phyloP scores from a whole-genome alignment of 2,797 vertebrate species.

The Hozukius guyotensis region DNA sequence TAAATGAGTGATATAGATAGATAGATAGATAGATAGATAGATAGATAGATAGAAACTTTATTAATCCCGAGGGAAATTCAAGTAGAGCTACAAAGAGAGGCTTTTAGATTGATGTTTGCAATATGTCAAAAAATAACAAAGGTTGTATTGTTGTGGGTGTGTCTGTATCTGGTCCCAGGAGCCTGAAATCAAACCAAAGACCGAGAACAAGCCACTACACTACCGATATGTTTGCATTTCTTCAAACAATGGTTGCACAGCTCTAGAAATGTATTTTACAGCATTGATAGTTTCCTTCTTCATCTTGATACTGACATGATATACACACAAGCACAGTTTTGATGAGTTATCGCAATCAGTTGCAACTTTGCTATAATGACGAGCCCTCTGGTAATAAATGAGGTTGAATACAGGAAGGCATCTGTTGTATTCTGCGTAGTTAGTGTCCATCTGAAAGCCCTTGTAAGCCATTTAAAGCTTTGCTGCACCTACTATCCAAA shows the following conservation, averaged over 20 bases:
- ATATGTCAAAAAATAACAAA: not conserved
- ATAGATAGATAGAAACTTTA: no score
- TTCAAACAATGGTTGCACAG: not conserved
- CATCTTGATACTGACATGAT: slow-evolving; percentile 1
- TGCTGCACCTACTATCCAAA: not conserved
- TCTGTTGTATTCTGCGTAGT: not conserved
- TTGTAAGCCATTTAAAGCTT: not conserved
- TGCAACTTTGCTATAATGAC: not conserved
- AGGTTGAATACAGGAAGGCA: not conserved
- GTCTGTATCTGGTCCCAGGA: not conserved
- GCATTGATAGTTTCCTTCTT: not conserved
- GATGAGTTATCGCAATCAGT: not conserved
- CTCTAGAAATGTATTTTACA: not conserved
- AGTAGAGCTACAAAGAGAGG: not conserved
- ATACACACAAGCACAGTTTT: not conserved
- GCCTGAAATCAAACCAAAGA: not conserved
- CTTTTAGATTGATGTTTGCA: not conserved
- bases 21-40: no score
- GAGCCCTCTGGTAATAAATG: not conserved
- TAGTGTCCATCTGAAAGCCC: not conserved
- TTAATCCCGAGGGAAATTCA: no score
- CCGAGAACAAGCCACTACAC: not conserved
- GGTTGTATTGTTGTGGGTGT: not conserved
- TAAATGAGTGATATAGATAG: slow-evolving; percentile 7
- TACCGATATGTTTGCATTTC: not conserved